Conservation (phyloP, 2,113 vertebrate genomes). For the Carassius gibelio region DNA sequence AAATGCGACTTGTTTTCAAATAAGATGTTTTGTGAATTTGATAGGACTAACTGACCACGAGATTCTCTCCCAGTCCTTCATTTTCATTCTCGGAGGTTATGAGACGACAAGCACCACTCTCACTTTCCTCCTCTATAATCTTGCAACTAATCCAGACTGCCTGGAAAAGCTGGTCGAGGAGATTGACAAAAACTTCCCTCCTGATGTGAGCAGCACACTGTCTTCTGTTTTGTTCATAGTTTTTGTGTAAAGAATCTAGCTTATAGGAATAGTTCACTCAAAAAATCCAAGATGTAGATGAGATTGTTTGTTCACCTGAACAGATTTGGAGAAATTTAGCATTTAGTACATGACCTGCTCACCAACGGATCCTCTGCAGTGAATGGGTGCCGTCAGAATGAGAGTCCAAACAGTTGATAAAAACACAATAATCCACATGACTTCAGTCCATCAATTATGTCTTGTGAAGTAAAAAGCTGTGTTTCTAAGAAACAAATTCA, state of each 20-base stretch:
- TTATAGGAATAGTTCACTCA: not conserved
- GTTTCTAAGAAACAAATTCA: too few relatives aligned
- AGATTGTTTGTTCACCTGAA: too few relatives aligned
- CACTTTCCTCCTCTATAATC: constrained; percentile 74
- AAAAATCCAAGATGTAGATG: too few relatives aligned
- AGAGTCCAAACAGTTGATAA: too few relatives aligned
- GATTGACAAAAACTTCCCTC: constrained; percentile 75
- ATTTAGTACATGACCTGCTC: too few relatives aligned
- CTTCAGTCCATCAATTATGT: too few relatives aligned
- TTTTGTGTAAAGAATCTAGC: not conserved
- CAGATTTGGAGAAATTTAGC: too few relatives aligned
- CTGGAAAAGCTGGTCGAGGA: constrained; percentile 79
- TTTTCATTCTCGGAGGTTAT: constrained; percentile 83
- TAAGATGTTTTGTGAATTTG: not conserved
- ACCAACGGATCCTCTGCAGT: too few relatives aligned
- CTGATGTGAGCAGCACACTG: constrained; percentile 68
- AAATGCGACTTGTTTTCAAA: not conserved
- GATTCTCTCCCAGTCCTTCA: constrained; percentile 79
- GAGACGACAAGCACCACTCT: constrained; percentile 81
- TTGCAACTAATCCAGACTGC: constrained; percentile 75
- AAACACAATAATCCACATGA: too few relatives aligned
- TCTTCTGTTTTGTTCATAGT: not conserved
- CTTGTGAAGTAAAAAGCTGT: too few relatives aligned
- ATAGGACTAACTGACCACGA: constrained; percentile 82
- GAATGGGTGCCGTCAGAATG: too few relatives aligned